Percentiles rank a stretch among this genome's conserved stretches.
phyloP scores from a whole-genome alignment of 2,797 vertebrate species.

The Austrolebias charrua region DNA sequence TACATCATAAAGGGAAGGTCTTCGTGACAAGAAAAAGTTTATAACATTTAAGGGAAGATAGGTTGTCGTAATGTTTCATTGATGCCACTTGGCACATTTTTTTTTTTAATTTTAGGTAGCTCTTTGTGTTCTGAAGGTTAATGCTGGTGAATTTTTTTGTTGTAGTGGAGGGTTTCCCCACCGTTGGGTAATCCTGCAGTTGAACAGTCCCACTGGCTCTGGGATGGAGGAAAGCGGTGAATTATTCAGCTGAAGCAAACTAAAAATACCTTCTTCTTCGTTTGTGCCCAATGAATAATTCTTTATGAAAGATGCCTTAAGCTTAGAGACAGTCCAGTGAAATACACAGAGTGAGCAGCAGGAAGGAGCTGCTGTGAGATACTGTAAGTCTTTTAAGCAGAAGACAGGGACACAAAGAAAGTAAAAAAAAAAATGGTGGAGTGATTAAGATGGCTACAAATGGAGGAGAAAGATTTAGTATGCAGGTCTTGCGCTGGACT shows the following conservation, averaged over 20 bases:
- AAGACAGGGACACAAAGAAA: conserved; percentile 15
- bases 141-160: conserved; percentile 38
- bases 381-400: conserved; percentile 15
- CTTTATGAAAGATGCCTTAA: conserved; percentile 53
- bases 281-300: conserved; percentile 78
- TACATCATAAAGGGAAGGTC: conserved; percentile 19
- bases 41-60: background rate
- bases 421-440: conserved; percentile 8
- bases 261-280: conserved; percentile 73
- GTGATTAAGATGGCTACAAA: conserved; percentile 19
- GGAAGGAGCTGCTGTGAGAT: conserved; percentile 16
- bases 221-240: conserved; percentile 66
- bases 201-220: conserved; percentile 45
- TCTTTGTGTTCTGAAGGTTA: conserved; percentile 34
- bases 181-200: conserved; percentile 64
- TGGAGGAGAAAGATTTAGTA: conserved; percentile 45
- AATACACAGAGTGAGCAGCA: conserved; percentile 33
- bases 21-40: conserved; percentile 25
- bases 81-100: conserved; percentile 9
- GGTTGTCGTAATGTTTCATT: conserved; percentile 12
- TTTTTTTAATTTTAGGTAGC: no score
- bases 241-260: conserved; percentile 76
- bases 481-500: conserved; percentile 55
- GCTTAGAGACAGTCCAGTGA: conserved; percentile 46
- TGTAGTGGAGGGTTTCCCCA: conserved; percentile 64